These are phyloP conservation scores for Oncopeltus fasciatus DNA, from an alignment of 1,140 invertebrate species.

Conservation along the genomic window DNA sequence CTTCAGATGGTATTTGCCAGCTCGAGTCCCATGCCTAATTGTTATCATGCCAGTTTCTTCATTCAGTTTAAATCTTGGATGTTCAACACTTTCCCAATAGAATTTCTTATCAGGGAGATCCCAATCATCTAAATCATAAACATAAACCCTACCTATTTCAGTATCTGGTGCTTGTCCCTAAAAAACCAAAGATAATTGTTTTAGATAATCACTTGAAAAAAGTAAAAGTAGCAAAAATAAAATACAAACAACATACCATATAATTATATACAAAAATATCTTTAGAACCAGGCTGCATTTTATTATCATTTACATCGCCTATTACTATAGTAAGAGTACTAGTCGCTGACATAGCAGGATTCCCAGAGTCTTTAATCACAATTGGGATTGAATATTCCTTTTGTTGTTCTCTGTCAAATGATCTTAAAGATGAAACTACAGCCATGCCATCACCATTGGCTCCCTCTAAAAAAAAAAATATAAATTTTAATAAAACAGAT, in stretches of 20 bases:
- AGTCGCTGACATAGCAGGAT: constrained; percentile 81
- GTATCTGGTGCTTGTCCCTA: constrained; percentile 82
- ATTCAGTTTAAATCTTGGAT: constrained; percentile 72
- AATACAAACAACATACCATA: constrained; percentile 34
- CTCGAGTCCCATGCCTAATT: constrained; percentile 79
- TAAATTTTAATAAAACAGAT: no score
- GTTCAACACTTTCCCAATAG: constrained; percentile 72
- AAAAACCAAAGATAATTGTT: constrained; percentile 21
- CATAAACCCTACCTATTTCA: constrained; percentile 87
- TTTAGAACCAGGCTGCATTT: constrained; percentile 90
- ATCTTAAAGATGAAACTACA: constrained; percentile 72
- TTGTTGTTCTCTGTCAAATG: constrained; percentile 88
- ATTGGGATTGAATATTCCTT: constrained; percentile 90
- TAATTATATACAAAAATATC: constrained; percentile 96
- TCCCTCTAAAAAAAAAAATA: constrained; percentile 48
- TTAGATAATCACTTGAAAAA: background rate
- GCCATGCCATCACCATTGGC: constrained; percentile 93
- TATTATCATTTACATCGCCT: constrained; percentile 91
- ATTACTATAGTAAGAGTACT: constrained; percentile 89
- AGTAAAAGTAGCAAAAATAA: background rate
- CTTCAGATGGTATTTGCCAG: constrained; percentile 65
- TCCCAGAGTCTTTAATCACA: constrained; percentile 80
- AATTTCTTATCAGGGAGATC: constrained; percentile 94
- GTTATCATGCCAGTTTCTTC: constrained; percentile 88
- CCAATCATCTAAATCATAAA: constrained; percentile 94